Evolutionary conservation across 2,113 vertebrate genomes (phyloP).

Genomic region (Nothocercus julius): DNA sequence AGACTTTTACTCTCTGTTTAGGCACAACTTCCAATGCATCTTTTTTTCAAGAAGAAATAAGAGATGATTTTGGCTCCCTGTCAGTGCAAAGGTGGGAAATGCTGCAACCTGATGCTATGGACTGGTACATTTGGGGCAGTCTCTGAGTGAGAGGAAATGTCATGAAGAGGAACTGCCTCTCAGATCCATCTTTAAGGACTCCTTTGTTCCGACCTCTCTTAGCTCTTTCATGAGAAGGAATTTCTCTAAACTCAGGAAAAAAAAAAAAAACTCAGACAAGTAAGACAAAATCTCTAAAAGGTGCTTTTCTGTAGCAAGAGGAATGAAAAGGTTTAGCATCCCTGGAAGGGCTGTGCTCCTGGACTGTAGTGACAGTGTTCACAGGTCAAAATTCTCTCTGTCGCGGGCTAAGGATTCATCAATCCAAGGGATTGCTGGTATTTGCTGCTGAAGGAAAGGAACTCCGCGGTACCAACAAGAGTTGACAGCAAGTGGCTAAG

Average conservation of each 20-base stretch:
- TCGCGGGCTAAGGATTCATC: neutral
- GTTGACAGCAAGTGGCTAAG: neutral
- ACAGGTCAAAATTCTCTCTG: neutral
- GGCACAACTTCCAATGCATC: neutral
- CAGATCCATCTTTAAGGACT: conserved; percentile 10
- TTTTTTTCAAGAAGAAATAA: conserved; percentile 8
- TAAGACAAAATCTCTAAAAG: neutral
- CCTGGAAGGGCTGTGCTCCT: neutral
- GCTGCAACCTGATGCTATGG: neutral
- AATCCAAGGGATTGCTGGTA: neutral
- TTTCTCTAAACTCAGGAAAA: neutral
- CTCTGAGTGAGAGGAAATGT: neutral
- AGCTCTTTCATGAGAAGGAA: neutral
- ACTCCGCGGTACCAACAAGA: neutral
- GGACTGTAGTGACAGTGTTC: neutral
- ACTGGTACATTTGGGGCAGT: neutral
- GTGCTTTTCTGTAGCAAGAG: neutral
- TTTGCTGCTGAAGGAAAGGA: neutral
- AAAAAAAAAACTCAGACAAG: neutral
- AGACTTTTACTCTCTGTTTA: conserved; percentile 25
- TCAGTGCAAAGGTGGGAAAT: conserved; percentile 7
- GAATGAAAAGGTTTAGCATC: neutral
- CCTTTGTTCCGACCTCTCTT: neutral
- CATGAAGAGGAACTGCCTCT: neutral
- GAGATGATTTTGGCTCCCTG: conserved; percentile 5